phyloP scores from a whole-genome alignment of 2,113 vertebrate genomes.

The Tringa solitaria region DNA sequence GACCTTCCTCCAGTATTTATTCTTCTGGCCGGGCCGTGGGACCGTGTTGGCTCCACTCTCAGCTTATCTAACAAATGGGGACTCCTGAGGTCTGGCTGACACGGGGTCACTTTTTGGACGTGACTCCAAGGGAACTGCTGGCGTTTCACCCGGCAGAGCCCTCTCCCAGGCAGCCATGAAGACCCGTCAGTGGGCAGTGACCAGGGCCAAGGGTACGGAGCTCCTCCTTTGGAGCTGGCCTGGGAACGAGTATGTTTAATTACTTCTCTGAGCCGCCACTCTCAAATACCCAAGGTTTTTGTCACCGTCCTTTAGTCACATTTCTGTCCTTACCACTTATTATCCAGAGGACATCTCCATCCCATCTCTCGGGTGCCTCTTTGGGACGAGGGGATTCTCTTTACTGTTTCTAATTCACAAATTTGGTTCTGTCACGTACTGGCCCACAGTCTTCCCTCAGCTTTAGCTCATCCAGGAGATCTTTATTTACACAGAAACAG shows the following conservation, averaged over 20 bases:
- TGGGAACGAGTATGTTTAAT: accelerated
- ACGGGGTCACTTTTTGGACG: background rate
- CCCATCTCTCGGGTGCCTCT: background rate
- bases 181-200: accelerated
- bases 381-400: background rate
- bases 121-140: background rate
- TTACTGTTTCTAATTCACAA: background rate
- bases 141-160: background rate
- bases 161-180: background rate
- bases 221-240: accelerated
- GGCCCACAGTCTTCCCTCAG: background rate
- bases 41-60: background rate
- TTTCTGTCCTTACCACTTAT: background rate
- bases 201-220: background rate
- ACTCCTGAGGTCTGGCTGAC: background rate
- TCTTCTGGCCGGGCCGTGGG: background rate
- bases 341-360: background rate
- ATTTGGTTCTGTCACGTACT: background rate
- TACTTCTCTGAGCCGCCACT: background rate
- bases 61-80: background rate
- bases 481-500: background rate
- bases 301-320: too few relatives aligned
- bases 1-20: background rate
- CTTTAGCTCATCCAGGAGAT: background rate
- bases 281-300: background rate